Percentiles rank a stretch among this genome's conserved stretches.
phyloP scores from a whole-genome alignment of 2,113 vertebrate species.

The Vombatus ursinus region DNA sequence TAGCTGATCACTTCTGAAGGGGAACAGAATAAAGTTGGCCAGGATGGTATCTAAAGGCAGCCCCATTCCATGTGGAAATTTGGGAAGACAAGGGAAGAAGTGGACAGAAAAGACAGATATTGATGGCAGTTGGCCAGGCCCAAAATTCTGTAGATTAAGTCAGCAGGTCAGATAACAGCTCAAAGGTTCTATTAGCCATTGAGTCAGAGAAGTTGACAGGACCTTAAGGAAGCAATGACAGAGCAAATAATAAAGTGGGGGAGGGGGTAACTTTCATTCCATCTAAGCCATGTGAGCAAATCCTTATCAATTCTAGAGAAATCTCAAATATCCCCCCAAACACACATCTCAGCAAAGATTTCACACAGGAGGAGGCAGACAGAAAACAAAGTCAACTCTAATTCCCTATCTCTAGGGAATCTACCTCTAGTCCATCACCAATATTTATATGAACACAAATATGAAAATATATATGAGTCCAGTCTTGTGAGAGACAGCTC shows the following conservation, averaged over 20 bases:
- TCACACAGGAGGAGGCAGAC: neutral
- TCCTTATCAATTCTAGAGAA: neutral
- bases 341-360: neutral
- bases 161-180: neutral
- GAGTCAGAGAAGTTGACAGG: neutral
- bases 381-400: neutral
- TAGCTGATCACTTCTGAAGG: neutral
- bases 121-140: no score
- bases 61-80: neutral
- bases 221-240: neutral
- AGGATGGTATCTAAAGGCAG: neutral
- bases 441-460: neutral
- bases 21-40: neutral
- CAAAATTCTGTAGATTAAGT: no score
- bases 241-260: neutral
- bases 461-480: neutral
- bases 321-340: neutral
- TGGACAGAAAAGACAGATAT: neutral
- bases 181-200: neutral
- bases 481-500: neutral
- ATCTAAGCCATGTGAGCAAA: neutral
- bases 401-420: neutral
- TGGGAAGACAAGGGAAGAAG: neutral
- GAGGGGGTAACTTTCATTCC: neutral
- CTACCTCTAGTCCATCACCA: neutral